A percentile compares a stretch with the other conserved stretches of the same genome.
These are phyloP conservation scores for Calephelis perditalis DNA, from an alignment of 2,888 invertebrate species.

Conservation along the genomic window DNA sequence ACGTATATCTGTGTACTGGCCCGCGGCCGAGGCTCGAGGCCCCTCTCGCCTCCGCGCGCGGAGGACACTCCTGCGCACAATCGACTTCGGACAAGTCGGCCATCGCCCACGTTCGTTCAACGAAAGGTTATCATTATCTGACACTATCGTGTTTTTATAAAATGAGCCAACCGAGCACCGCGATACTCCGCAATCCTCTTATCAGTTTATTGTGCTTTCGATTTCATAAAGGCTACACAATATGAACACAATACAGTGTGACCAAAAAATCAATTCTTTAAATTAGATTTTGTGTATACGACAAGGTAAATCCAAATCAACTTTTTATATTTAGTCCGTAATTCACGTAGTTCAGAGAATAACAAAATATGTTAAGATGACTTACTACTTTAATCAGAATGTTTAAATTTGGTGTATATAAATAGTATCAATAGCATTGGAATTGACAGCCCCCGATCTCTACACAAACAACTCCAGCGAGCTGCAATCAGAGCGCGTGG, in stretches of 20 bases:
- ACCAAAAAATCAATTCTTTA: too few relatives aligned
- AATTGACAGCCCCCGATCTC: too few relatives aligned
- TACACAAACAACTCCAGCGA: too few relatives aligned
- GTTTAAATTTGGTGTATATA: too few relatives aligned
- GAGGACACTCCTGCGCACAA: conserved; percentile 9
- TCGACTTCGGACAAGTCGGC: not conserved
- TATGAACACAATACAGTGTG: not conserved
- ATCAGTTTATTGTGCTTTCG: not conserved
- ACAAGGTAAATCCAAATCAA: too few relatives aligned
- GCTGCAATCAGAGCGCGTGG: too few relatives aligned
- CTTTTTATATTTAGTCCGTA: too few relatives aligned
- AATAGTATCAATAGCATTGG: too few relatives aligned
- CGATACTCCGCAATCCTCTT: not conserved
- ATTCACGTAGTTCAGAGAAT: too few relatives aligned
- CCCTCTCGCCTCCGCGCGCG: conserved; percentile 17
- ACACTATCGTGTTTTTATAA: conserved; percentile 9
- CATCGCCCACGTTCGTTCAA: conserved; percentile 13
- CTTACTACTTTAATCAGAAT: too few relatives aligned
- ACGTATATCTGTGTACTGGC: conserved; percentile 12
- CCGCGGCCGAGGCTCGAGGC: conserved; percentile 17
- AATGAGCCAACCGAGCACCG: not conserved
- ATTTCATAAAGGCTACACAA: not conserved
- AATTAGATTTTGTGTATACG: too few relatives aligned
- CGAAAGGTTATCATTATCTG: conserved; percentile 15
- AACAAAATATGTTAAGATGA: too few relatives aligned